phyloP scores from a whole-genome alignment of 2,113 vertebrate genomes.

The Ceuthmochares aereus region DNA sequence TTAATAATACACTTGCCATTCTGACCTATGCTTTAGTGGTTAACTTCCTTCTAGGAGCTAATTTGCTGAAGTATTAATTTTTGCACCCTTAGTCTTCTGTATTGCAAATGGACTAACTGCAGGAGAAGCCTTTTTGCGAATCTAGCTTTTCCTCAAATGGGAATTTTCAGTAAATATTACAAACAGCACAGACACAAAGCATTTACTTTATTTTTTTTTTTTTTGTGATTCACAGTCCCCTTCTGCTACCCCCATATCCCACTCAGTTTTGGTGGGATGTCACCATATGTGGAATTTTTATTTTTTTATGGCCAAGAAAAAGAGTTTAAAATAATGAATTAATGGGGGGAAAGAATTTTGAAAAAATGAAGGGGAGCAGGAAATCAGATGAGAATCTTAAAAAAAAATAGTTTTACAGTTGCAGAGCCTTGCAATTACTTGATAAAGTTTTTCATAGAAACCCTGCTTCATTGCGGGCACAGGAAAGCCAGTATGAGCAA shows the following conservation, averaged over 20 bases:
- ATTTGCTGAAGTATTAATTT: not conserved
- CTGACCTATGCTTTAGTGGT: not conserved
- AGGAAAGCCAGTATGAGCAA: not conserved
- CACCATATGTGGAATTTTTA: not conserved
- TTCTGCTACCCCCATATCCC: fast-evolving
- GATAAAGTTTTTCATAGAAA: not conserved
- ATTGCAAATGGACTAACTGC: not conserved
- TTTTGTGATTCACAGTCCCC: not conserved
- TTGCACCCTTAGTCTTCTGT: not conserved
- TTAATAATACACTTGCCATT: not conserved
- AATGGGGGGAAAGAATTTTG: not conserved
- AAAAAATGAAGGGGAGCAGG: not conserved
- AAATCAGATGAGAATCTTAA: not conserved
- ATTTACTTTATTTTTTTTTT: not conserved
- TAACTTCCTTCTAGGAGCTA: not conserved
- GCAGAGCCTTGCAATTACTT: not conserved
- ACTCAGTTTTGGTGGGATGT: not conserved
- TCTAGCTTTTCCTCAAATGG: not conserved
- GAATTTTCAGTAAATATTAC: not conserved
- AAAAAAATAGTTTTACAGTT: not conserved
- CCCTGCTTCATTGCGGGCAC: not conserved
- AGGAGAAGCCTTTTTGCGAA: not conserved
- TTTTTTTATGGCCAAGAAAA: not conserved
- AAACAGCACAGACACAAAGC: not conserved
- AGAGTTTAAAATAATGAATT: not conserved